These are phyloP conservation scores for Acanthis flammea DNA, from an alignment of 2,797 vertebrate species.

Conservation along the genomic window DNA sequence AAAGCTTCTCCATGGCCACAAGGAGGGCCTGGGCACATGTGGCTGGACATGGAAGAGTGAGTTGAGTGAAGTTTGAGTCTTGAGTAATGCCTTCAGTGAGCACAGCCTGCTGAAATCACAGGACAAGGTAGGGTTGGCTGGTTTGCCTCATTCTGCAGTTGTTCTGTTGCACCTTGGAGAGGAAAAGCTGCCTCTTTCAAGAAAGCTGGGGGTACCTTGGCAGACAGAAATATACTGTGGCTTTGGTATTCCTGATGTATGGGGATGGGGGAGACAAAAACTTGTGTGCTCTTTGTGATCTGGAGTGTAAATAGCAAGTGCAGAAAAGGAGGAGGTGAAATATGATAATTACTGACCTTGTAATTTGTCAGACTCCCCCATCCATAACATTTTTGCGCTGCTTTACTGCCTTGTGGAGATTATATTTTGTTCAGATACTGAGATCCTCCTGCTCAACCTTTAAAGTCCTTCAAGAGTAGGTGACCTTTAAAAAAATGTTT, in stretches of 20 bases:
- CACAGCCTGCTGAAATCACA: rapidly evolving
- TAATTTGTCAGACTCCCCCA: slow-evolving; percentile 61
- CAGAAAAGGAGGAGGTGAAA: background rate
- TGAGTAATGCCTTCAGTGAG: background rate
- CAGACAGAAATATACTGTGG: background rate
- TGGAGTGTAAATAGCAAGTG: background rate
- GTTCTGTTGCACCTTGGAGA: background rate
- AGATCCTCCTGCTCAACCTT: slow-evolving; percentile 76
- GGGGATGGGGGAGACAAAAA: background rate
- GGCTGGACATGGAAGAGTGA: background rate
- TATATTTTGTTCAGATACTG: slow-evolving; percentile 69
- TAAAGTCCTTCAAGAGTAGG: slow-evolving; percentile 77
- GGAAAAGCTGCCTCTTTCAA: background rate
- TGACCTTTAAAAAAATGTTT: slow-evolving; percentile 73
- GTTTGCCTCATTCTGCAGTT: background rate
- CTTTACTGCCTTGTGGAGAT: slow-evolving; percentile 52
- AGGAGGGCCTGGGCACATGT: rapidly evolving
- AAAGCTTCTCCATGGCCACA: background rate
- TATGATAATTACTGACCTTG: slow-evolving; percentile 35
- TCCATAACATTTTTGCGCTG: slow-evolving; percentile 11
- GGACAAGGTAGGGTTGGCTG: background rate
- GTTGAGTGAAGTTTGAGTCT: background rate
- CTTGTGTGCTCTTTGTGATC: background rate
- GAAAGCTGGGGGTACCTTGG: background rate
- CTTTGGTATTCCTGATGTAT: rapidly evolving